Evolutionary conservation across 2,888 invertebrate species (phyloP), one percentile per base, ranked within the genome.

Genomic region (Tubiluchus corallicola): DNA sequence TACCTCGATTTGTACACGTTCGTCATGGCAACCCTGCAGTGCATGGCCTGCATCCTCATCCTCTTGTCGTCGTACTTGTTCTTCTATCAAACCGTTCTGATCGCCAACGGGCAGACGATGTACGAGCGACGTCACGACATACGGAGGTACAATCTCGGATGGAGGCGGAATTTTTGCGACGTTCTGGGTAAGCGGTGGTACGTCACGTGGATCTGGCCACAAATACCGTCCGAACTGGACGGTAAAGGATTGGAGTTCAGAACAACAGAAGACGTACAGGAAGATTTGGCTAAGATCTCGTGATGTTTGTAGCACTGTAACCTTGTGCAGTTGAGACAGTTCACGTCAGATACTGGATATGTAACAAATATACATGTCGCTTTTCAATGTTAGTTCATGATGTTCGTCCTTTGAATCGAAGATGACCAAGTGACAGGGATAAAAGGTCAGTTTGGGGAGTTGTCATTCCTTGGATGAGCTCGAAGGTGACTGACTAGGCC

Each of bases 1-100:
- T n/a, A 29, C 29, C 29, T 29, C 29, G 29, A 29, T n/a, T n/a
- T 29, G 29, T 29, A 29, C 29, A 29, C 29, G 29, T 29, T 29
- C 29, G n/a, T n/a, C 9, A 9, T 29, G 29, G n/a, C n/a, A n/a
- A 9, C 29, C 9, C 29, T 29, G n/a, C 29, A 29, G 29, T 9
- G 9, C 9, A 29, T 29, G 29, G 29, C 29, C 29, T 29, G 29
- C 29, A n/a, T 29, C n/a, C 29, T 29, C 29, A n/a, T 29, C 29
- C n/a, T 29, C 29, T n/a, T 29, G 9, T 9, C 29, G 9, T 9
- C 29, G 9, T 29, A 29, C 29, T n/a, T 29, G 29, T 29, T 29
- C 29, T 29, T 29, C 29, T 29, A 29, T n/a, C 29, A 29, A n/a
- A n/a, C n/a, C 9, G 29, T n/a, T 9, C 29, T 29, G 9, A n/a